phyloP scores from a whole-genome alignment of 2,888 invertebrate genomes.

The Blomia tropicalis region DNA sequence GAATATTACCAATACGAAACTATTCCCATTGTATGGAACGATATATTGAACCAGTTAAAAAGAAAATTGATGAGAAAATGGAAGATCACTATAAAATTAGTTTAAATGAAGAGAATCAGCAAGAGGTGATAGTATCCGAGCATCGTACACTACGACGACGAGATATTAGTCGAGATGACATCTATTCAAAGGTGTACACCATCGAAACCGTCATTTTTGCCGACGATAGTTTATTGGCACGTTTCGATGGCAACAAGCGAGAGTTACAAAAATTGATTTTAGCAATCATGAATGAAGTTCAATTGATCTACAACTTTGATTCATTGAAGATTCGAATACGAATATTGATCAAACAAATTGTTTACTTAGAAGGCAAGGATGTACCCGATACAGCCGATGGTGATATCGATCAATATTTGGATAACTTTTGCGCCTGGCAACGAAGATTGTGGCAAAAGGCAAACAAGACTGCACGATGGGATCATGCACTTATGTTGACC shows the following conservation, averaged over 20 bases:
- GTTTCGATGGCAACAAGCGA: conserved; percentile 29
- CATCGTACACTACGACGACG: background rate
- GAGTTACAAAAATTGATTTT: conserved; percentile 26
- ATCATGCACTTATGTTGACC: conserved; percentile 35
- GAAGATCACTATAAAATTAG: background rate
- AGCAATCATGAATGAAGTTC: conserved; percentile 30
- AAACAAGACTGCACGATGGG: conserved; percentile 33
- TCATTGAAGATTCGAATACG: conserved; percentile 32
- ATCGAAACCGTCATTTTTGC: conserved; percentile 34
- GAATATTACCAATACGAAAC: background rate
- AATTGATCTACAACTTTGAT: conserved; percentile 34
- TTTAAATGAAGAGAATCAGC: background rate
- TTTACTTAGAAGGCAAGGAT: conserved; percentile 32
- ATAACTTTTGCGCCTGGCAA: conserved; percentile 35
- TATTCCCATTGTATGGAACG: background rate
- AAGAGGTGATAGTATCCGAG: background rate
- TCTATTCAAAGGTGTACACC: conserved; percentile 20
- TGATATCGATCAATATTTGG: conserved; percentile 34
- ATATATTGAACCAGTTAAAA: background rate
- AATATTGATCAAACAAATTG: conserved; percentile 33
- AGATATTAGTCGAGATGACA: background rate
- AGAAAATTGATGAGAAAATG: background rate
- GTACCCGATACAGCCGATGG: conserved; percentile 30
- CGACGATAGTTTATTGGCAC: conserved; percentile 31
- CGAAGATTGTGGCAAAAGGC: conserved; percentile 25